Evolutionary conservation across 2,888 invertebrate genomes (phyloP), one percentile per base, ranked within the genome.

Genomic region (Acleris holmiana): DNA sequence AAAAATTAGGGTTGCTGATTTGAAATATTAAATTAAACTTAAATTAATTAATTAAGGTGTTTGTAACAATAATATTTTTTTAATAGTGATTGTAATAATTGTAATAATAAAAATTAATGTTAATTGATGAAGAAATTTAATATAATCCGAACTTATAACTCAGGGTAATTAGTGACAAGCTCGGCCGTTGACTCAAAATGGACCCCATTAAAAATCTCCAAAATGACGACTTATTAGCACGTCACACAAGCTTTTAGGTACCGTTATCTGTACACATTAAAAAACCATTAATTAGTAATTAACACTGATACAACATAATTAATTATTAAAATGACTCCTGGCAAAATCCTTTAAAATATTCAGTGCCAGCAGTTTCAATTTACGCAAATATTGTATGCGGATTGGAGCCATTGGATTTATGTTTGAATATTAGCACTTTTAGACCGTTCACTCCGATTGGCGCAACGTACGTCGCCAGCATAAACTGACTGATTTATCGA

Each of bases 401-500:
- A 2, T 1, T 35, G 35, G 35, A 35, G 35, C 13, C 13, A 4
- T 13, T 35, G 35, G 35, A 4, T 4, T 35, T 13, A 35, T 35
- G 35, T 35, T 29, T 29, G 10, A 47, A 47, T 44, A n/a, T 44
- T n/a, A 44, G 17, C 18, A 19, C 47, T 19, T 47, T 19, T 6
- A 35, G 48, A 54, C 21, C 35, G 13, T 35, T 35, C 35, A 35
- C 35, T 19, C 56, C 60, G 65, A 74, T 71, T 73, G 59, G n/a
- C 21, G 1, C 4, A 54, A 76, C 80, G 80, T 86, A 73, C 80
- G 77, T 80, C 68, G 66, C 69, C 70, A 66, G 76, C 77, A 82
- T 82, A 80, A 83, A 76, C 66, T 77, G 83, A 79, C 85, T 86
- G 86, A 87, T 87, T 87, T 87, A 87, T 68, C 47, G 68, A 29